A percentile compares a stretch with the other conserved stretches of the same genome.
Conservation (phyloP, 1,140 invertebrate genomes). For the Sinella curviseta region DNA sequence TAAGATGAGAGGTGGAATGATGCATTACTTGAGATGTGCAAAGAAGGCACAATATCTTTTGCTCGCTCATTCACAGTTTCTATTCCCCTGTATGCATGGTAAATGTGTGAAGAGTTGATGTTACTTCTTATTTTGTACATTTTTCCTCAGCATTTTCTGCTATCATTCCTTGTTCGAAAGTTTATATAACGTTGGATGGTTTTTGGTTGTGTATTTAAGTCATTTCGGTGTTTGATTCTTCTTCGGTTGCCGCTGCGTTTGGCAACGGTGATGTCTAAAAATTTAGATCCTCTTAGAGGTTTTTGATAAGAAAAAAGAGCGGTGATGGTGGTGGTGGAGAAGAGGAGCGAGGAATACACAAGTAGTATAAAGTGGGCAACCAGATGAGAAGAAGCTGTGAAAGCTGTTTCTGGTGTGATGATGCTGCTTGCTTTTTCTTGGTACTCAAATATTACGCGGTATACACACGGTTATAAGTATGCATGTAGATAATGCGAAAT, state of each 20-base stretch:
- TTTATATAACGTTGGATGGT: no score
- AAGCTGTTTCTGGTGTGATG: not conserved
- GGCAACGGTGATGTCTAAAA: constrained; percentile 31
- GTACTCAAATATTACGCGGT: not conserved
- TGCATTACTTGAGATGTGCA: not conserved
- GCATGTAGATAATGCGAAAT: constrained; percentile 46
- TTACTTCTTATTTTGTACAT: no score
- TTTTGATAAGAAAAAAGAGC: constrained; percentile 42
- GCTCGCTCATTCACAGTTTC: not conserved
- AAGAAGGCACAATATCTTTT: not conserved
- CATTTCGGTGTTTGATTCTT: constrained; percentile 21
- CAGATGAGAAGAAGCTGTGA: not conserved
- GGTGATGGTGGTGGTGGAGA: constrained; percentile 33
- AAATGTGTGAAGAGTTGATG: no score
- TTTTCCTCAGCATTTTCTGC: no score
- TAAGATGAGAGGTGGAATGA: not conserved
- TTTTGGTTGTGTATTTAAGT: no score
- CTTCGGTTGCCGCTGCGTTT: constrained; percentile 23
- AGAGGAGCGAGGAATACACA: constrained; percentile 3
- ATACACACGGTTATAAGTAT: not conserved
- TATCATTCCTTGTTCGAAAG: not conserved
- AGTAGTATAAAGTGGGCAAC: not conserved
- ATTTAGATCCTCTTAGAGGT: constrained; percentile 40
- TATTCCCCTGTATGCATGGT: not conserved
- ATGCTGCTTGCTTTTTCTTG: not conserved